A percentile compares a stretch with the other conserved stretches of the same genome.
These are phyloP conservation scores for Drosophila kikkawai DNA, from an alignment of 1,140 invertebrate species.

Conservation along the genomic window DNA sequence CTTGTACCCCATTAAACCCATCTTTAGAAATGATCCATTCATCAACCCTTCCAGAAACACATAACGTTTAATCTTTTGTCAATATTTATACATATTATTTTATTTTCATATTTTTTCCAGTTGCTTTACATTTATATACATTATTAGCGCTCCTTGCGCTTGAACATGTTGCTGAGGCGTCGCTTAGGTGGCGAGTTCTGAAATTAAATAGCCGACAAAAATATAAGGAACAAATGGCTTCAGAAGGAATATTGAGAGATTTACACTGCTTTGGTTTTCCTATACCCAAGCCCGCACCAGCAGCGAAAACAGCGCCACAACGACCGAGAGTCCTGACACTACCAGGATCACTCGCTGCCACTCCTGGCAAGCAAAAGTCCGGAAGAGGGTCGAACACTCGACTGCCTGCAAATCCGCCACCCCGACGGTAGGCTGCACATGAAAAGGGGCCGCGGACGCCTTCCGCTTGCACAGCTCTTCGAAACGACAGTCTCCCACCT, in stretches of 20 bases:
- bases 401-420: conserved; percentile 1
- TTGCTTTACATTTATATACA: conserved; percentile 13
- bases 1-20: too few species aligned
- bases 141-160: conserved; percentile 66
- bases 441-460: conserved; percentile 64
- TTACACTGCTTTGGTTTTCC: conserved; percentile 2
- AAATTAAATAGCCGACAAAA: conserved; percentile 37
- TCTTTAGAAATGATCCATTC: too few species aligned
- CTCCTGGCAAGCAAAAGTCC: neutral
- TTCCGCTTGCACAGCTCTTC: conserved; percentile 55
- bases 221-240: neutral
- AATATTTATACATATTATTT: conserved; percentile 16
- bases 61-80: neutral
- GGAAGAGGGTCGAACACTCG: neutral
- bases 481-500: conserved; percentile 21
- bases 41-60: neutral
- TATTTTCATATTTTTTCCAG: neutral
- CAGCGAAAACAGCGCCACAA: conserved; percentile 2
- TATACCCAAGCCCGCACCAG: conserved; percentile 3
- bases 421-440: conserved; percentile 10
- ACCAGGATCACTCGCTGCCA: conserved; percentile 8
- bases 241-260: neutral
- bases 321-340: neutral
- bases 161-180: conserved; percentile 81
- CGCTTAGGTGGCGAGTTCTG: conserved; percentile 82